These are phyloP conservation scores for Manis crassicaudata DNA, from an alignment of 2,797 vertebrate species.

Conservation along the genomic window DNA sequence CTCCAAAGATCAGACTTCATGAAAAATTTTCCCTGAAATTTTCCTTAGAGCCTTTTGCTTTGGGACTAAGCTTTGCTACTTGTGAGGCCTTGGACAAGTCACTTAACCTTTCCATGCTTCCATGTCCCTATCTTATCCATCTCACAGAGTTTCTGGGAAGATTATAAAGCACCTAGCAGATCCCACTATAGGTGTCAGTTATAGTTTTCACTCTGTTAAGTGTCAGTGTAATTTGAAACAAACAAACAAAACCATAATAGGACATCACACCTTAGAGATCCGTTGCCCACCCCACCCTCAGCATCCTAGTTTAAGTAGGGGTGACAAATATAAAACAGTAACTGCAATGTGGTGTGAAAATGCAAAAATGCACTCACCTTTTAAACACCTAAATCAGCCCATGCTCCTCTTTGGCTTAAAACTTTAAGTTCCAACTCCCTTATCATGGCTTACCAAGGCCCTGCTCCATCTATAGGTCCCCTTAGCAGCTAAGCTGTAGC, in stretches of 20 bases:
- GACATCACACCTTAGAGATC: neutral
- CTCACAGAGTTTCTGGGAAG: neutral
- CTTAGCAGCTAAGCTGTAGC: neutral
- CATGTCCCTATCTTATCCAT: neutral
- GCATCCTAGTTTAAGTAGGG: neutral
- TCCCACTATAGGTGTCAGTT: neutral
- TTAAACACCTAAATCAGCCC: slow-evolving; percentile 9
- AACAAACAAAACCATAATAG: neutral
- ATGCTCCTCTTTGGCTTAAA: slow-evolving; percentile 11
- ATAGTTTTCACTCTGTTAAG: slow-evolving; percentile 2
- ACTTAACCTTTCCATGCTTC: neutral
- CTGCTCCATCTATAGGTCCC: neutral
- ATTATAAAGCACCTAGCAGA: neutral
- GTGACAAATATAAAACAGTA: neutral
- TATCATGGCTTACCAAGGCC: neutral
- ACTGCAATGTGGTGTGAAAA: neutral
- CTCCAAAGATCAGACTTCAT: neutral
- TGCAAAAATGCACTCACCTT: neutral
- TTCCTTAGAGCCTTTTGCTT: neutral
- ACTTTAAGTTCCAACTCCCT: neutral
- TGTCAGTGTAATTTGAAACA: neutral
- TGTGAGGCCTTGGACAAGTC: neutral
- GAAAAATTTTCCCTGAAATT: neutral
- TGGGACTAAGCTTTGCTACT: neutral
- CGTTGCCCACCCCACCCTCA: neutral